Evolutionary conservation across 2,888 invertebrate species (phyloP), one percentile per base, ranked within the genome.

Genomic region (Pemphredon lugubris): DNA sequence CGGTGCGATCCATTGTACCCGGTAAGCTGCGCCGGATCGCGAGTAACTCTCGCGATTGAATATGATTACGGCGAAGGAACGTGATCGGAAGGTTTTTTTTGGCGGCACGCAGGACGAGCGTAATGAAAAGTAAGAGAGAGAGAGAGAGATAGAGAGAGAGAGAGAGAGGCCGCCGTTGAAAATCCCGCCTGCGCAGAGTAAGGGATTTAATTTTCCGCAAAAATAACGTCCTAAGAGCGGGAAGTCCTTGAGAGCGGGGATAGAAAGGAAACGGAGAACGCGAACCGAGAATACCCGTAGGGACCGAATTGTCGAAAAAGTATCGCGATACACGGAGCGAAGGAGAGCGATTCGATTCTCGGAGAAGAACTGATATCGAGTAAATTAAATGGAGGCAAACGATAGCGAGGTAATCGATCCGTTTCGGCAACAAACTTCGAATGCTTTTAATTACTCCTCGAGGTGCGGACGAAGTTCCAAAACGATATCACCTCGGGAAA

Each of bases 61-160:
- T 51, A 37, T 37, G n/a, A 51, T 51, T 51, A 37, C 51, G 6
- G 30, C 5, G 34, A 4, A 51, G 18, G 37, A 51, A 34, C 34
- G 37, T 51, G 18, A 51, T 37, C 51, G 20, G n/a, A 37, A 37
- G 51, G 13, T n/a, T 6, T 34, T n/a, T 11, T 34, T 7, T 9
- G 34, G 2, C 4, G n/a, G n/a, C 34, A 34, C 3, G 2, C 9
- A 2, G 11, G n/a, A n/a, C n/a, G 34, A 34, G 3, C 4, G 7
- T 26, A 26, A 26, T 26, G 7, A 26, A 26, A 26, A 26, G 7
- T 5, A 26, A 26, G 26, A 3, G 26, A 26, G 7, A 26, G 26
- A 34, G n/a, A n/a, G n/a, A 34, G n/a, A 34, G n/a, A n/a, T n/a
- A 34, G 34, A n/a, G 34, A n/a, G n/a, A 34, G n/a, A 34, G 34